phyloP scores from a whole-genome alignment of 2,888 invertebrate genomes.

The Cantharis rustica region DNA sequence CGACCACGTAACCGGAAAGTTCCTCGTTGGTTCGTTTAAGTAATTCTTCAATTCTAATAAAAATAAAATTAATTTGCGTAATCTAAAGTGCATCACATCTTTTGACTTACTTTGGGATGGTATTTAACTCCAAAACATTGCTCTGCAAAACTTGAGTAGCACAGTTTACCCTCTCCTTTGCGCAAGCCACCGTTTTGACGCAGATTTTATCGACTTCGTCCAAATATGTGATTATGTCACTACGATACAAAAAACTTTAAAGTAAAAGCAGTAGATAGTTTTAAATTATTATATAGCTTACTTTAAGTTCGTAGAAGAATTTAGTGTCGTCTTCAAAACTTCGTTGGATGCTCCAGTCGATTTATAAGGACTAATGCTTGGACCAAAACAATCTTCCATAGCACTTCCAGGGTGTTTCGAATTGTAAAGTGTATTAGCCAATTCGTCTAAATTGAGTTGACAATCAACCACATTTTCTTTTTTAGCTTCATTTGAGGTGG shows the following conservation, averaged over 20 bases:
- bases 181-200: slow-evolving; percentile 44
- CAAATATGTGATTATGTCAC: slow-evolving; percentile 68
- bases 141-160: slow-evolving; percentile 42
- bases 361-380: not conserved
- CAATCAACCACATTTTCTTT: not conserved
- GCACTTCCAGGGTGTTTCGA: not conserved
- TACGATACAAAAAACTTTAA: slow-evolving; percentile 48
- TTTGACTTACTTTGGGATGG: slow-evolving; percentile 50
- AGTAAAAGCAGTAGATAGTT: not conserved
- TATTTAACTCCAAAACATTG: slow-evolving; percentile 45
- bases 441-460: not conserved
- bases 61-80: slow-evolving; percentile 10
- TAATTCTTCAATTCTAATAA: slow-evolving; percentile 60
- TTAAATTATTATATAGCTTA: slow-evolving; percentile 22
- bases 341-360: slow-evolving; percentile 7
- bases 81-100: slow-evolving; percentile 6
- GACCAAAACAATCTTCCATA: slow-evolving; percentile 4
- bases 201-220: slow-evolving; percentile 65
- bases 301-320: slow-evolving; percentile 40
- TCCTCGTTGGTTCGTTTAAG: slow-evolving; percentile 63
- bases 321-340: slow-evolving; percentile 25
- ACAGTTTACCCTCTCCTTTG: slow-evolving; percentile 44
- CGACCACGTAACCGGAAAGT: slow-evolving; percentile 65
- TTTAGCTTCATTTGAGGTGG: not conserved
- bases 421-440: not conserved